Evolutionary conservation across 2,888 invertebrate genomes (phyloP).

Genomic region (Cepaea hortensis): DNA sequence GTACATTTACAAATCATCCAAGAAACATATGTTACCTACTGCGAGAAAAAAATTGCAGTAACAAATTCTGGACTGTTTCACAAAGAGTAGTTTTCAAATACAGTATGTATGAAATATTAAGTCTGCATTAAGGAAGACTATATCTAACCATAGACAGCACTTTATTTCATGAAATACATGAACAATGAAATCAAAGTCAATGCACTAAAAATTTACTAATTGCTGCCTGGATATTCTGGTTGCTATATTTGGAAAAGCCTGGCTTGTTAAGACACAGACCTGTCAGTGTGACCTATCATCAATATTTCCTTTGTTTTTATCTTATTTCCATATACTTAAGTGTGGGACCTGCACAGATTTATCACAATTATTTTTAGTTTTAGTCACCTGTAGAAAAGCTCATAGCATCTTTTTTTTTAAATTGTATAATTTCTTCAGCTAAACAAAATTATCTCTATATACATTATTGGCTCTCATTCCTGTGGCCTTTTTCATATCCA

Average conservation of each 20-base stretch:
- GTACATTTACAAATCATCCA: too few species aligned
- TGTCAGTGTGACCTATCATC: neutral
- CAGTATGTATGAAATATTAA: too few species aligned
- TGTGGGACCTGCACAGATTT: neutral
- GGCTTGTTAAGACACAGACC: conserved; percentile 11
- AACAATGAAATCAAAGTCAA: neutral
- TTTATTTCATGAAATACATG: neutral
- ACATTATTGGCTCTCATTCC: too few species aligned
- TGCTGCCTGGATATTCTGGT: neutral
- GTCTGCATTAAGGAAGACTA: neutral
- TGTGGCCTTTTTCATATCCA: too few species aligned
- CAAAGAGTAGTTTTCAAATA: too few species aligned
- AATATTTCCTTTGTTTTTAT: neutral
- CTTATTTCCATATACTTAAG: neutral
- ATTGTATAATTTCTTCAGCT: neutral
- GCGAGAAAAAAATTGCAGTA: too few species aligned
- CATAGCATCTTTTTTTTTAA: neutral
- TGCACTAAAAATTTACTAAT: neutral
- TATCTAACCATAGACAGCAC: neutral
- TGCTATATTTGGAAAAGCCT: neutral
- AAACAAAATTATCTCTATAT: neutral
- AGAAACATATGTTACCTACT: too few species aligned
- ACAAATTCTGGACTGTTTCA: too few species aligned
- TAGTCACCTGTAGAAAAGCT: neutral
- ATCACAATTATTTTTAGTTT: neutral